Conservation (phyloP, 1,140 invertebrate genomes). For the Drosophila lowei region DNA sequence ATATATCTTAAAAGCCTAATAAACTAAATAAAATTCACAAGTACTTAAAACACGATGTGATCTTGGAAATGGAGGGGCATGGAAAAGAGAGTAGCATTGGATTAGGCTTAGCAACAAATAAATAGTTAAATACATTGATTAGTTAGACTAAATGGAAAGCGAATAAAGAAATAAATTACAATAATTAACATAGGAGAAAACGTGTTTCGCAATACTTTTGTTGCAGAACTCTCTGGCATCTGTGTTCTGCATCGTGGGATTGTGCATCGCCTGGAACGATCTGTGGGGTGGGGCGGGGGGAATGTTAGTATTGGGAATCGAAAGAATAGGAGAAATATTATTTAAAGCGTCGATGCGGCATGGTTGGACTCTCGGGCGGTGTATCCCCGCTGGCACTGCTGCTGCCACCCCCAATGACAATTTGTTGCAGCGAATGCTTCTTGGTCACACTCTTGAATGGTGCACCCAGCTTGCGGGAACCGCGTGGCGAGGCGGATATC, state of each 20-base stretch:
- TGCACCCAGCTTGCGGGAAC: constrained; percentile 83
- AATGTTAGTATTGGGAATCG: constrained; percentile 58
- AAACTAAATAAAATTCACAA: constrained; percentile 45
- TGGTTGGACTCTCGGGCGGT: constrained; percentile 84
- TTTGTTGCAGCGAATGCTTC: constrained; percentile 77
- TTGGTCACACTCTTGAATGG: constrained; percentile 84
- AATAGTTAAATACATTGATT: constrained; percentile 62
- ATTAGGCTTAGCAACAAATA: constrained; percentile 44
- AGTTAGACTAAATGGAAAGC: constrained; percentile 59
- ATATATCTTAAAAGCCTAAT: background rate
- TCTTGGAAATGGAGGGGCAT: constrained; percentile 28
- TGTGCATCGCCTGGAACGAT: constrained; percentile 18
- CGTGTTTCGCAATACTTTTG: constrained; percentile 69
- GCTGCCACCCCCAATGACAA: constrained; percentile 57
- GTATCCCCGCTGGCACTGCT: constrained; percentile 63
- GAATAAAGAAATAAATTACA: constrained; percentile 63
- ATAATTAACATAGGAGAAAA: constrained; percentile 64
- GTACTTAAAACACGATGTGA: constrained; percentile 40
- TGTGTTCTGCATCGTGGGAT: constrained; percentile 26
- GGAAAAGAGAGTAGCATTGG: constrained; percentile 32
- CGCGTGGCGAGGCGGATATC: constrained; percentile 82
- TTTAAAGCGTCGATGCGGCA: constrained; percentile 78
- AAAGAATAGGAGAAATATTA: constrained; percentile 51
- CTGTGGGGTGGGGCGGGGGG: constrained; percentile 37
- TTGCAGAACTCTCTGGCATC: constrained; percentile 43